Conservation (phyloP, 1,140 invertebrate genomes). For the Drosophila guanche region DNA sequence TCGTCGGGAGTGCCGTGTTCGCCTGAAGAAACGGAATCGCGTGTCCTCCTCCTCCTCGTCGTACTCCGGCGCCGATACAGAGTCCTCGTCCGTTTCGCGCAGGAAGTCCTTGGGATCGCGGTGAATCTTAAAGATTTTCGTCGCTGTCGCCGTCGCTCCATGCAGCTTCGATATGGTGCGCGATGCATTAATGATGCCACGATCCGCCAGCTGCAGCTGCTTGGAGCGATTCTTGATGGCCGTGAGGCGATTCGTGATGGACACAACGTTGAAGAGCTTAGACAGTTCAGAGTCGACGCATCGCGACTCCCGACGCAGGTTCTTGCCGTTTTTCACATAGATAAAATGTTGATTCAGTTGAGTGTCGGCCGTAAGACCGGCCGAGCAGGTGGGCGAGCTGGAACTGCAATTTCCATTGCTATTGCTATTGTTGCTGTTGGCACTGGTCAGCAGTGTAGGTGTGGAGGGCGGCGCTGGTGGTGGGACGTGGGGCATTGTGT, state of each 20-base stretch:
- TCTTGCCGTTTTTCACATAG: conserved; percentile 79
- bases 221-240: conserved; percentile 58
- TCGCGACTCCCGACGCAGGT: conserved; percentile 74
- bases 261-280: conserved; percentile 77
- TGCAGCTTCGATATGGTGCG: conserved; percentile 77
- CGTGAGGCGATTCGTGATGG: conserved; percentile 70
- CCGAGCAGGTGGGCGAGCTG: conserved; percentile 63
- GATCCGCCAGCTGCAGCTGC: conserved; percentile 54
- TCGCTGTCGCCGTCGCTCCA: conserved; percentile 47
- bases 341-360: conserved; percentile 74
- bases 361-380: conserved; percentile 53
- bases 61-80: conserved; percentile 80
- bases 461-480: conserved; percentile 80
- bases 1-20: conserved; percentile 50
- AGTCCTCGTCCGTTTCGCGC: conserved; percentile 77
- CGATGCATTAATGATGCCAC: conserved; percentile 72
- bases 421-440: conserved; percentile 40
- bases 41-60: conserved; percentile 76
- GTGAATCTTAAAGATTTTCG: conserved; percentile 79
- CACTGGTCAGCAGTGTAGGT: conserved; percentile 70
- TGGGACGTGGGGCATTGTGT: conserved; percentile 79
- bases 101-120: conserved; percentile 76
- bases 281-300: conserved; percentile 76
- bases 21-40: conserved; percentile 65
- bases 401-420: conserved; percentile 48